Percentiles rank a stretch among this genome's conserved stretches.
Conservation (phyloP, 35 echinoderm and acorn worm species). For the Patiria miniata region DNA sequence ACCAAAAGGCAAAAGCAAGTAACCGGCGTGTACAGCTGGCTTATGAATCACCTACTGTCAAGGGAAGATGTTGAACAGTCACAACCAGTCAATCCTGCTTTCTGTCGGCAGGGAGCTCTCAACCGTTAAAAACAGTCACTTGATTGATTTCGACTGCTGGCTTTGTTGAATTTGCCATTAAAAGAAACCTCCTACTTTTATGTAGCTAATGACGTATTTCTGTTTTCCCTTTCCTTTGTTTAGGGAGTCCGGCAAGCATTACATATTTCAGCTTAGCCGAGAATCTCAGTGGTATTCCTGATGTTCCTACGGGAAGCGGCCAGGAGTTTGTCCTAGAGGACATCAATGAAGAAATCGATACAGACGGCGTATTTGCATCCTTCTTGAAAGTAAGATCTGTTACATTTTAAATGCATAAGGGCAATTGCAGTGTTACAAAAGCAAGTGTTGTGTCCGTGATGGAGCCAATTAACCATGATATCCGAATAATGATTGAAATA, state of each 20-base stretch:
- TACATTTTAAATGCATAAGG: neutral
- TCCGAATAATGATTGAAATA: too few relatives aligned
- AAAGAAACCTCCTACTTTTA: neutral
- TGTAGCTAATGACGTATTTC: neutral
- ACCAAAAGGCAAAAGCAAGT: neutral
- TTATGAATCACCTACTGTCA: too few relatives aligned
- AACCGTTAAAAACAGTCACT: too few relatives aligned
- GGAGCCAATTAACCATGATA: too few relatives aligned
- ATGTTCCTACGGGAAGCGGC: constrained; percentile 52
- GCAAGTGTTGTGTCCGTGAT: too few relatives aligned
- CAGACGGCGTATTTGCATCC: constrained; percentile 39
- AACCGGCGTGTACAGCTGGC: too few relatives aligned
- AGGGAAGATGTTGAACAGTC: too few relatives aligned
- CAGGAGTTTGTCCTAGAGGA: constrained; percentile 36
- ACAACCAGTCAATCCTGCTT: neutral
- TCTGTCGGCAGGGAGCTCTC: neutral
- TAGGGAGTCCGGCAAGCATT: constrained; percentile 60
- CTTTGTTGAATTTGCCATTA: neutral
- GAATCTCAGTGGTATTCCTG: constrained; percentile 80
- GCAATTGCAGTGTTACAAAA: too few relatives aligned
- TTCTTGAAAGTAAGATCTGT: constrained; percentile 57
- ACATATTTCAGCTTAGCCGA: constrained; percentile 61
- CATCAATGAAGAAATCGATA: constrained; percentile 34
- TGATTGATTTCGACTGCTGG: neutral
- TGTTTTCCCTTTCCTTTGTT: neutral